Evolutionary conservation across 2,888 invertebrate genomes (phyloP), one percentile per base, ranked within the genome.

Genomic region (Chloroclystis v-ata): DNA sequence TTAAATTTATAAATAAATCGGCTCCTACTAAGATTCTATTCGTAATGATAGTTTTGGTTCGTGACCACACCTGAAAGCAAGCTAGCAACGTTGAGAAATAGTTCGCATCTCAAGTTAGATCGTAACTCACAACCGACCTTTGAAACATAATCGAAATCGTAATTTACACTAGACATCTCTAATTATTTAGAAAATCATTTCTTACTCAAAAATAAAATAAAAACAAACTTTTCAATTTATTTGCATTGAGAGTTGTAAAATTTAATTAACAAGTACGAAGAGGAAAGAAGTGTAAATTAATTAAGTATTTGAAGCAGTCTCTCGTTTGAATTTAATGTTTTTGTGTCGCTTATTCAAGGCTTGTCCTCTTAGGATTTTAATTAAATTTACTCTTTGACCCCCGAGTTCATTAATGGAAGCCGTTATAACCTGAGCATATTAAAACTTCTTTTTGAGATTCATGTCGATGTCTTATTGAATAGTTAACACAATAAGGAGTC

Each of bases 221-320:
- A 20, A 20, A 20, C 20, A 20, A 20, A 5, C 20, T 7, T 28
- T 16, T 28, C 10, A 4, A 16, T 41, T 33, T 30, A 40, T 46
- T 37, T 49, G 44, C 24, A 48, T 39, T 14, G 16, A 40, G 37
- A 54, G 40, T 38, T 48, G 52, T 52, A 38, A 56, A 51, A 44
- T 53, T 64, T 63, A 60, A 63, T 67, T 62, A 60, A 58, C 44
- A 50, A 51, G 30, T 42, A 57, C 52, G 53, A 49, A 39, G 52
- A 55, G 52, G 59, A 57, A 56, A 53, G 47, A 45, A 54, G 46
- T 57, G 2, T 11, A 35, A 16, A 56, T 54, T 50, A 61, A 63
- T 66, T 61, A 56, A 60, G 54, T 33, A 39, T 33, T 20, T 10
- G 10, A 16, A 14, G 56, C 54, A 51, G 43, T 43, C 52, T 52